A percentile compares a stretch with the other conserved stretches of the same genome.
Evolutionary conservation across 2,113 vertebrate species (phyloP).

Genomic region (Turdus rufiventris): DNA sequence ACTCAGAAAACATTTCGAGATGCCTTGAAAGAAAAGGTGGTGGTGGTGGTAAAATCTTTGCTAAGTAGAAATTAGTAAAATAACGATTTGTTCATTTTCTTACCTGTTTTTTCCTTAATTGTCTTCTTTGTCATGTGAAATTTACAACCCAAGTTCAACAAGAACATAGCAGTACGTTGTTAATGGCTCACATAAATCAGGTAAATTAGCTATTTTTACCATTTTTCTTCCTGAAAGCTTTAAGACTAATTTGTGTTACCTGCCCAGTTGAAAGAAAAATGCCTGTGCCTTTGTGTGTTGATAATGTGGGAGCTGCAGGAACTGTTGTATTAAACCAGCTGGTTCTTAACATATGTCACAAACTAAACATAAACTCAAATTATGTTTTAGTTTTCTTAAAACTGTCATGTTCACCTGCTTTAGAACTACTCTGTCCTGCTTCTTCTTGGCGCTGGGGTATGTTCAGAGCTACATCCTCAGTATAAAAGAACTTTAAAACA

Average conservation of each 20-base stretch:
- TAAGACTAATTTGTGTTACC: constrained; percentile 54
- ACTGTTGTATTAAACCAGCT: not conserved
- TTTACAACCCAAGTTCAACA: constrained; percentile 56
- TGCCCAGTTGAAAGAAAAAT: not conserved
- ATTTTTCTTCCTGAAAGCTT: constrained; percentile 64
- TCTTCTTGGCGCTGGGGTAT: not conserved
- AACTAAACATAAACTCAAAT: too few species aligned
- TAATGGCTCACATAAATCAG: constrained; percentile 75
- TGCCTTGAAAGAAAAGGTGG: not conserved
- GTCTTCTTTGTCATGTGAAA: constrained; percentile 64
- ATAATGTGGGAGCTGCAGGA: not conserved
- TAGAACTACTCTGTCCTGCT: not conserved
- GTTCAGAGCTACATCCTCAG: not conserved
- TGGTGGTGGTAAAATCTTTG: not conserved
- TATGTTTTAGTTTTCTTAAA: not conserved
- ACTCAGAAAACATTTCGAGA: not conserved
- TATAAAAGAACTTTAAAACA: not conserved
- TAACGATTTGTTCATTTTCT: not conserved
- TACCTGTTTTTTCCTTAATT: constrained; percentile 58
- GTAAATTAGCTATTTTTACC: constrained; percentile 64
- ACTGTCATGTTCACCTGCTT: not conserved
- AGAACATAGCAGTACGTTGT: not conserved
- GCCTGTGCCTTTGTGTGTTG: not conserved
- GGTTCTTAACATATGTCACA: not conserved
- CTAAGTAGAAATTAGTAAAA: constrained; percentile 34